Percentiles rank a stretch among this genome's conserved stretches.
Evolutionary conservation across 1,140 invertebrate genomes (phyloP).

Genomic region (Drosophila kikkawai): DNA sequence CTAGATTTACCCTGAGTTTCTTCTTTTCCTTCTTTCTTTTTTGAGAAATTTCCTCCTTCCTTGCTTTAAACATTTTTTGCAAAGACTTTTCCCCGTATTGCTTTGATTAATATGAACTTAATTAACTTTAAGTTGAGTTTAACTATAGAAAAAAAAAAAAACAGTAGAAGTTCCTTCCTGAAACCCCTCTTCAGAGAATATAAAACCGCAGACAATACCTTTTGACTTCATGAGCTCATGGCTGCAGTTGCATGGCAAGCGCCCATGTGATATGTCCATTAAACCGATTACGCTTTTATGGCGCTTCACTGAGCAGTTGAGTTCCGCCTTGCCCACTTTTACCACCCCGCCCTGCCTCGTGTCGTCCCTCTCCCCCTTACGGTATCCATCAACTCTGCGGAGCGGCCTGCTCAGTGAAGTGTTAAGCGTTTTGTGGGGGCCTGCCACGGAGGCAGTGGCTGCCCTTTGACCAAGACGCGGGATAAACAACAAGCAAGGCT

Average conservation of each 20-base stretch:
- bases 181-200: background rate
- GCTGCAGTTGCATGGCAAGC: slow-evolving; percentile 42
- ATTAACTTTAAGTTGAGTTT: slow-evolving; percentile 10
- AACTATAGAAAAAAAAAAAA: background rate
- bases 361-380: too few relatives aligned
- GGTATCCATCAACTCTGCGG: slow-evolving; percentile 10
- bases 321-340: background rate
- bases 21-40: background rate
- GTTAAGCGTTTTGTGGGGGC: slow-evolving; percentile 55
- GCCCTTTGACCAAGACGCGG: slow-evolving; percentile 24
- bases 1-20: background rate
- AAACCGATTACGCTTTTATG: slow-evolving; percentile 56
- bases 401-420: slow-evolving; percentile 47
- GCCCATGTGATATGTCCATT: slow-evolving; percentile 55
- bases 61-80: background rate
- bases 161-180: background rate
- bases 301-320: slow-evolving; percentile 30
- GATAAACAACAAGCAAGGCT: slow-evolving; percentile 34
- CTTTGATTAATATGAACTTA: background rate
- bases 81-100: background rate
- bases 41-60: background rate
- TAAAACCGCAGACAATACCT: slow-evolving; percentile 1
- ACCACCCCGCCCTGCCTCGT: background rate
- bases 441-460: background rate
- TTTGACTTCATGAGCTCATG: slow-evolving; percentile 28